Conservation (phyloP, 2,888 invertebrate genomes). For the Nineta flava region DNA sequence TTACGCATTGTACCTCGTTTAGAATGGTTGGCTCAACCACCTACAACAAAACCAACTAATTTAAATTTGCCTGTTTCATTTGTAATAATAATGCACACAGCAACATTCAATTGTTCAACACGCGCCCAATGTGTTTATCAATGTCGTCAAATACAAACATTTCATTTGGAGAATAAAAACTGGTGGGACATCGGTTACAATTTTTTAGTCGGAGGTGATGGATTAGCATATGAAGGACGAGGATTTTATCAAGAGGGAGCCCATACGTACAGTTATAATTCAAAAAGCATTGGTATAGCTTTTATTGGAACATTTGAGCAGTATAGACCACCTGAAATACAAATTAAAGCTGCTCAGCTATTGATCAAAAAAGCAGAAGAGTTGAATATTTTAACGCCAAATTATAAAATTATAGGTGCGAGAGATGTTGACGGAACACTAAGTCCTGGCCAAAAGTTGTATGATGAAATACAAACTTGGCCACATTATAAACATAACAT, state of each 20-base stretch:
- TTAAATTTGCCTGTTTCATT: constrained; percentile 18
- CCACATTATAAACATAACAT: constrained; percentile 35
- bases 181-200: constrained; percentile 53
- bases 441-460: constrained; percentile 46
- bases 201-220: constrained; percentile 60
- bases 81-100: constrained; percentile 42
- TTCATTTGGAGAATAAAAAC: constrained; percentile 39
- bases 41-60: constrained; percentile 26
- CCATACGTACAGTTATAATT: constrained; percentile 45
- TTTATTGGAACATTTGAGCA: constrained; percentile 48
- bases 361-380: constrained; percentile 41
- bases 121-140: constrained; percentile 37
- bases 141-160: constrained; percentile 40
- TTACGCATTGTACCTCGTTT: constrained; percentile 36
- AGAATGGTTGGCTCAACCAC: constrained; percentile 47
- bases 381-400: constrained; percentile 33
- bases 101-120: constrained; percentile 33
- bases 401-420: constrained; percentile 49
- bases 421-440: constrained; percentile 41
- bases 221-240: constrained; percentile 53
- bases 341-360: constrained; percentile 38
- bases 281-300: constrained; percentile 42
- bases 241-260: constrained; percentile 55
- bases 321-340: constrained; percentile 28
- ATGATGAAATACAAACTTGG: constrained; percentile 41